Percentiles rank a stretch among this genome's conserved stretches.
These are phyloP conservation scores for Pterocles gutturalis DNA, from an alignment of 2,113 vertebrate genomes.

Conservation along the genomic window DNA sequence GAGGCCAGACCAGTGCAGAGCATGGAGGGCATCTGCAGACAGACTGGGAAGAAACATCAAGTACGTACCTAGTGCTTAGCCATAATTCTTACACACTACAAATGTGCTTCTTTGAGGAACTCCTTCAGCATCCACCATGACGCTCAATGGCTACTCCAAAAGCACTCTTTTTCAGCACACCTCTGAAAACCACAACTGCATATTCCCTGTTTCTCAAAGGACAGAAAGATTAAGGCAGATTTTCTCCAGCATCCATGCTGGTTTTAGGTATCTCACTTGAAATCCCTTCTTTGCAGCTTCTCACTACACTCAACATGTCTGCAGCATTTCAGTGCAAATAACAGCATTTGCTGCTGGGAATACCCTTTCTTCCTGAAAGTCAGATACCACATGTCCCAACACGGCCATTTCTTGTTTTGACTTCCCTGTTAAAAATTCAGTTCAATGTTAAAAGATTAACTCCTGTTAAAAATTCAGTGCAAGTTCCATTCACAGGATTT, in stretches of 20 bases:
- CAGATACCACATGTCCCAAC: fast-evolving
- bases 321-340: background rate
- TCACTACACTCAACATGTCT: background rate
- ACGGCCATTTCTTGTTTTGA: background rate
- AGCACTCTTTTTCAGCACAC: background rate
- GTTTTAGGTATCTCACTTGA: background rate
- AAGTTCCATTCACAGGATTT: background rate
- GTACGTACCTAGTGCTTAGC: background rate
- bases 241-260: background rate
- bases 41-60: background rate
- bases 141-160: background rate
- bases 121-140: background rate
- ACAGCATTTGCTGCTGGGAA: background rate
- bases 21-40: background rate
- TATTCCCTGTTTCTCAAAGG: background rate
- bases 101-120: background rate
- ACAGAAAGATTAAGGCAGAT: background rate
- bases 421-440: background rate
- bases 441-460: background rate
- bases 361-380: background rate
- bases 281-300: background rate
- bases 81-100: background rate
- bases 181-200: background rate
- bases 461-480: background rate
- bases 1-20: background rate